phyloP scores from a whole-genome alignment of 2,113 vertebrate species.

The Hylia prasina region DNA sequence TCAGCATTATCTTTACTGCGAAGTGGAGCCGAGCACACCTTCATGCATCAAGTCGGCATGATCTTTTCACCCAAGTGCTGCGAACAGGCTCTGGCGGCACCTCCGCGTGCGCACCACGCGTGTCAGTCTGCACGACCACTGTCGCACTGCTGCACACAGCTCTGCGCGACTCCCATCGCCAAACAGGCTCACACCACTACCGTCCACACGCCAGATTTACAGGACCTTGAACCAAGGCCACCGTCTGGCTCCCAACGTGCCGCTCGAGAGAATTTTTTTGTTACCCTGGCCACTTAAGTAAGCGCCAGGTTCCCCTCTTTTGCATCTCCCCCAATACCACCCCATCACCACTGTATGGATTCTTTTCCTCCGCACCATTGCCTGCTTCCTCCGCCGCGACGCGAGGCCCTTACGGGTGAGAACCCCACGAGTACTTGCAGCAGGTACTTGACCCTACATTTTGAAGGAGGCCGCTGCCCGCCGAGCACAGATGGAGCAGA shows the following conservation, averaged over 20 bases:
- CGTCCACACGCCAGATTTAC: background rate
- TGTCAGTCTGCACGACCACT: background rate
- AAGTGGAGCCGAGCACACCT: conserved; percentile 36
- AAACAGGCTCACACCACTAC: conserved; percentile 9
- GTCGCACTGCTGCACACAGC: background rate
- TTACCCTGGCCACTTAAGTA: background rate
- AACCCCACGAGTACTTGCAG: conserved; percentile 65
- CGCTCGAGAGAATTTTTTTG: background rate
- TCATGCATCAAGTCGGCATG: conserved; percentile 13
- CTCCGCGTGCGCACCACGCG: background rate
- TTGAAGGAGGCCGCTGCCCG: conserved; percentile 85
- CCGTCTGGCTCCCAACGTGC: conserved; percentile 26
- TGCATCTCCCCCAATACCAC: conserved; percentile 14
- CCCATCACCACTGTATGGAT: conserved; percentile 27
- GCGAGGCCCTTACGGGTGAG: conserved; percentile 38
- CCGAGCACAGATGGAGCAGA: conserved; percentile 92
- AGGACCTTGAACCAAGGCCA: background rate
- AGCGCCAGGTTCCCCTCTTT: background rate
- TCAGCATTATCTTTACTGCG: conserved; percentile 42
- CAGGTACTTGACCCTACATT: conserved; percentile 98
- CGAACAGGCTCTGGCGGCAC: conserved; percentile 27
- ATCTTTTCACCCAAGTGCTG: conserved; percentile 35
- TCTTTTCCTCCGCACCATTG: conserved; percentile 31
- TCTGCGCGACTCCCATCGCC: background rate
- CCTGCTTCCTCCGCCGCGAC: conserved; percentile 57